Evolutionary conservation across 1,140 invertebrate genomes (phyloP), one percentile per base, ranked within the genome.

Genomic region (Reticulitermes speratus): DNA sequence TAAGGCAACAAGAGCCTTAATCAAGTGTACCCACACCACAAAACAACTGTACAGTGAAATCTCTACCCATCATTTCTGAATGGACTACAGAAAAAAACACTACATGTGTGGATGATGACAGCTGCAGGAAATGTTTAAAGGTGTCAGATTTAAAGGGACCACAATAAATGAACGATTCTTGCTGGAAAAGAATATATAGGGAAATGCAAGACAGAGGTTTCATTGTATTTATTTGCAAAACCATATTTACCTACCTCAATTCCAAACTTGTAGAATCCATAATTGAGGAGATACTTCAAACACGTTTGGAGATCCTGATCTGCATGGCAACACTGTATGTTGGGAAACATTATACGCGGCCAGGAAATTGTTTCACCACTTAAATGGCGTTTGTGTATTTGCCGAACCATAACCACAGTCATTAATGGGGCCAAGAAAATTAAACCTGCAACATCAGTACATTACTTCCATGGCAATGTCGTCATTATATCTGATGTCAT

Each of bases 241-340:
- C 19, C 52, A 55, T 38, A 38, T 55, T 55, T 84, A 88, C 90
- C 90, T 90, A 96, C 95, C 93, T 99, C 98, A 5, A 99, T 90
- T 32, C 98, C 98, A 93, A 99, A 99, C 91, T 98, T 98, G 90
- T 98, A 98, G 91, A 98, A 99, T 30, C 95, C 95, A 91, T 96
- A 98, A 91, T 99, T 99, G 16, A 96, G 91, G 23, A 98, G 91
- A 91, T 97, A 99, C 90, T 99, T 98, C 23, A 96, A 89, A 89
- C 97, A 97, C 44, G 95, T 91, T 23, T 93, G 89, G 5, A 99
- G 89, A 89, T 96, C 95, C 89, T 94, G 95, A 89, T 99, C 98
- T 6, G 97, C 97, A 88, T 98, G 95, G n/a, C 92, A 91, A 84
- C 97, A 93, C 44, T 94, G 95, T 23, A 98, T 94, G 59, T 95